These are phyloP conservation scores for Caradrina kadenii DNA, from an alignment of 2,888 invertebrate genomes.

Conservation along the genomic window DNA sequence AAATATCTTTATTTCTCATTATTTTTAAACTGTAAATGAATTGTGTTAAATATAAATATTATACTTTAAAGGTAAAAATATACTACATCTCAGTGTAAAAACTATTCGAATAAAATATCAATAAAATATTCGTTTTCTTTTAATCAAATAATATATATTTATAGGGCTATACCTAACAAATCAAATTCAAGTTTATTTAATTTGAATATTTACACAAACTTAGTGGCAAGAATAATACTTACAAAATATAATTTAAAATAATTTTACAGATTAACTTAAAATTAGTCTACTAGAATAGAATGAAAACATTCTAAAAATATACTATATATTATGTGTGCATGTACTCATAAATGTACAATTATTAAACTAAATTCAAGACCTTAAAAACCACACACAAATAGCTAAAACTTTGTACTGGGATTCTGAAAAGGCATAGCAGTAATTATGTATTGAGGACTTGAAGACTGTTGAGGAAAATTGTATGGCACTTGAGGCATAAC, in stretches of 20 bases:
- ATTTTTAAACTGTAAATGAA: neutral
- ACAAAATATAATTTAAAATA: neutral
- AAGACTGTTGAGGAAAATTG: constrained; percentile 54
- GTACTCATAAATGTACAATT: neutral
- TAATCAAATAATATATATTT: neutral
- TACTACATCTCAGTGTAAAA: constrained; percentile 27
- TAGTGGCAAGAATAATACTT: neutral
- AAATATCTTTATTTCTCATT: constrained; percentile 23
- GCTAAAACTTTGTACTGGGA: constrained; percentile 39
- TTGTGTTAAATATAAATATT: constrained; percentile 14
- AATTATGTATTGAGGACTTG: constrained; percentile 73
- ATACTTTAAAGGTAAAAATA: neutral
- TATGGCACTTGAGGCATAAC: constrained; percentile 43
- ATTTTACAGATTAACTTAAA: too few species aligned
- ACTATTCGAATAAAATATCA: constrained; percentile 30
- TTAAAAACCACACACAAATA: neutral
- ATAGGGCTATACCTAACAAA: neutral
- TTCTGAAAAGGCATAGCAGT: constrained; percentile 71
- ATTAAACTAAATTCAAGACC: neutral
- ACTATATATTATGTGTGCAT: neutral
- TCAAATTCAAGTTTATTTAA: neutral
- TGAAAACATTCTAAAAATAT: constrained; percentile 3
- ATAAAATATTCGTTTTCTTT: constrained; percentile 9
- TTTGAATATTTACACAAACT: neutral
- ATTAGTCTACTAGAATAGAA: constrained; percentile 10